Base-by-base conservation (phyloP, 2,888 invertebrate genomes). In the Scaptomyza tumidula region DNA sequence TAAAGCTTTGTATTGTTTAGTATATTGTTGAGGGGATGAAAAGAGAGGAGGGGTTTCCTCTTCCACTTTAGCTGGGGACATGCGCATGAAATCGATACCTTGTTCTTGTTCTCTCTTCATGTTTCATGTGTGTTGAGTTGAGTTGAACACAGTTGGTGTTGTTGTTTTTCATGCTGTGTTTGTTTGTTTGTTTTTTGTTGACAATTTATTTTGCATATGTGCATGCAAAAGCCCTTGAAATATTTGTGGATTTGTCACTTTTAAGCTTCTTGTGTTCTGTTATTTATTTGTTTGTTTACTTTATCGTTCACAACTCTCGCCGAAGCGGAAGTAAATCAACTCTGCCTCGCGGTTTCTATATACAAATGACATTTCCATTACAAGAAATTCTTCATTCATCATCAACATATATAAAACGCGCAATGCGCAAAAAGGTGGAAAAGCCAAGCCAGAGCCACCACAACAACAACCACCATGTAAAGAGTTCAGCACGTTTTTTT, bases 361-460 rank as follows among this genome's bases (percentile, higher is more conserved):
- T n/a, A 13, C 53, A 61, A 53, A 62, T 39, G 49, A 24, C 24
- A 24, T 24, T 24, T 24, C 24, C 3, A 24, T 68, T 39, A 46
- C 33, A 58, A 56, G 45, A 60, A 59, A 55, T 44, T 66, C 41
- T 13, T 29, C 24, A 24, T 27, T 11, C 19, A 1, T 13, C 9
- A 33, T 14, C 56, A 75, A 58, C 79, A 75, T 5, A 0, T 70
- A 65, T 64, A 79, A 87, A n/a, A n/a, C n/a, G n/a, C 68, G 88
- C 86, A 83, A 89, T 89, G 83, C 83, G 89, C 89, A 83, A 87
- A 87, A 89, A 85, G 70, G 83, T 67, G 54, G 56, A 77, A 80
- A 62, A 41, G 13, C 11, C 43, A 43, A 59, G 35, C 63, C 44
- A 46, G 39, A 46, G 39, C n/a, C 52, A 44, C 46, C 50, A 61